These are phyloP conservation scores for Manis pentadactyla DNA, from an alignment of 2,797 vertebrate species.

Conservation along the genomic window DNA sequence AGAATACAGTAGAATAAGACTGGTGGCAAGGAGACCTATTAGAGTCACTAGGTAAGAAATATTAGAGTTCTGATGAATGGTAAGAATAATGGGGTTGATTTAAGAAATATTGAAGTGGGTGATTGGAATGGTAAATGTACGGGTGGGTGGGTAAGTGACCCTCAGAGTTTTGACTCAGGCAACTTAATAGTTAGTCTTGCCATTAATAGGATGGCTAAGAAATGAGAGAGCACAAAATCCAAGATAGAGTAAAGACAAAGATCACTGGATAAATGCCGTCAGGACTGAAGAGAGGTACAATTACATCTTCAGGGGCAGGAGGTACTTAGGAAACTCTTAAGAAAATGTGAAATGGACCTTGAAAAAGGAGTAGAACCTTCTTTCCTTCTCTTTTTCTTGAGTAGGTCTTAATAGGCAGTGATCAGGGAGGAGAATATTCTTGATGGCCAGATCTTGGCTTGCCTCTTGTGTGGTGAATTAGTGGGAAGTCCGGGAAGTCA, in stretches of 20 bases:
- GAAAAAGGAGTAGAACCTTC: not conserved
- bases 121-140: not conserved
- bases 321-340: not conserved
- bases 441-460: not conserved
- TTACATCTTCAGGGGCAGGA: not conserved
- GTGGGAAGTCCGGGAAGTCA: not conserved
- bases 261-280: not conserved
- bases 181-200: not conserved
- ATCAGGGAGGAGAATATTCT: not conserved
- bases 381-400: not conserved
- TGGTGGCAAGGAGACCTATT: not conserved
- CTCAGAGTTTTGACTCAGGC: not conserved
- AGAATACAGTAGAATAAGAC: not conserved
- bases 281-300: not conserved
- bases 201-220: not conserved
- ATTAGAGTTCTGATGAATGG: not conserved
- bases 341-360: not conserved
- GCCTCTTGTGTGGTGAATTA: not conserved
- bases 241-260: not conserved
- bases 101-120: not conserved
- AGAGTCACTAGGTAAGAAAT: not conserved
- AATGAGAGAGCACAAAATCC: not conserved
- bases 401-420: not conserved
- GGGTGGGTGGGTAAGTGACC: not conserved
- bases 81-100: not conserved